Evolutionary conservation across 2,888 invertebrate species (phyloP).

Genomic region (Drosophila mayaguana): DNA sequence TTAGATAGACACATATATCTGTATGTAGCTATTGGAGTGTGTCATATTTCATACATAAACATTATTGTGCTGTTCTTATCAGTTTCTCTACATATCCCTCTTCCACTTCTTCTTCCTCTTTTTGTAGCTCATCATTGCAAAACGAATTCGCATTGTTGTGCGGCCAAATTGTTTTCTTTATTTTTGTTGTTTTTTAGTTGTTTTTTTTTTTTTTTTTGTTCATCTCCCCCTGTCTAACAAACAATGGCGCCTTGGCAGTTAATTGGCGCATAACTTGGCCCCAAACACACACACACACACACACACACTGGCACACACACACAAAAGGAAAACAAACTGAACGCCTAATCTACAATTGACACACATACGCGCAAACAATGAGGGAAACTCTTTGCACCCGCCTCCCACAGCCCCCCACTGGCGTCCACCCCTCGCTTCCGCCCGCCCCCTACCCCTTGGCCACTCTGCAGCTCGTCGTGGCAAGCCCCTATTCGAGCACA

Average conservation of each 20-base stretch:
- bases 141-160: conserved; percentile 50
- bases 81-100: neutral
- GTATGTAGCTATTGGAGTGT: neutral
- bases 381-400: conserved; percentile 67
- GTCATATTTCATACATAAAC: neutral
- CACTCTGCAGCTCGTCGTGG: conserved; percentile 13
- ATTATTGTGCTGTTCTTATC: neutral
- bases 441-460: neutral
- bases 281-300: conserved; percentile 27
- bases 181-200: conserved; percentile 17
- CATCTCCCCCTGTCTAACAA: conserved; percentile 27
- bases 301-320: conserved; percentile 10
- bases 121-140: conserved; percentile 41
- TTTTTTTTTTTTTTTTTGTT: neutral
- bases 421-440: neutral
- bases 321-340: conserved; percentile 61
- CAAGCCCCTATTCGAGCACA: neutral
- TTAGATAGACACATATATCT: neutral
- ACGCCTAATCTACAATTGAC: conserved; percentile 79
- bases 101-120: neutral
- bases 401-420: neutral
- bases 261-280: conserved; percentile 73
- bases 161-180: conserved; percentile 51
- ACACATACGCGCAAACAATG: conserved; percentile 76
- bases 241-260: conserved; percentile 67